Base-by-base conservation (phyloP, 2,888 invertebrate genomes). In the Caenorhabditis sp. region DNA sequence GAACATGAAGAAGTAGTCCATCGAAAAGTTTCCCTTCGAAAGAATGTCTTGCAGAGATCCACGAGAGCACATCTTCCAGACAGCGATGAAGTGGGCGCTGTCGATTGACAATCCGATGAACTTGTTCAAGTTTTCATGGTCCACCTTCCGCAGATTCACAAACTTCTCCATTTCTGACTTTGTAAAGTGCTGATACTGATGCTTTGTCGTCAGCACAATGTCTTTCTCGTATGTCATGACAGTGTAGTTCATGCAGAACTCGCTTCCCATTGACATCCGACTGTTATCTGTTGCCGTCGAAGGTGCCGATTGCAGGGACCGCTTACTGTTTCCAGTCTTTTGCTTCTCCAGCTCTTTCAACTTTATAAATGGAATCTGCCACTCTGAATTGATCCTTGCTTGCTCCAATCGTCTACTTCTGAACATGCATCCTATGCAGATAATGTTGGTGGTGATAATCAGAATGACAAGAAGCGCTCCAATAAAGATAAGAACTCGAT, bases 71-170 rank as follows among this genome's bases (percentile, higher is more conserved):
- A 84, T 72, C 51, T 86, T 89, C 88, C 89, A 90, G 13, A 90
- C 74, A 2, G 88, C 77, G 8, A 89, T 35, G 20, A 83, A 83
- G 1, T 62, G 65, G 0, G 87, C 78, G 8, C 85, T 85, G 60
- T 90, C 91, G 13, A 89, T 80, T 8, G 87, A 89, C 35, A 90
- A 35, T 3, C 90, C 90, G 24, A 90, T 76, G 44, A 90, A 90
- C 44, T 86, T 86, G 82, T 91, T 90, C 15, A 76, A 11, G 61
- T 67, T 76, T n/a, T 68, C 68, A 51, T 76, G 68, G 0, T 76
- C 67, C 68, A 76, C 18, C 26, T 61, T 68, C 32, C 76, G 53
- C 24, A 76, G 2, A 24, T 55, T 61, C 18, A 69, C 78, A 28
- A 81, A 83, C 40, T 53, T 32, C 4, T 85, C 83, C 68, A 65